phyloP scores from a whole-genome alignment of 2,888 invertebrate genomes.

The Ornithoptera priamus region DNA sequence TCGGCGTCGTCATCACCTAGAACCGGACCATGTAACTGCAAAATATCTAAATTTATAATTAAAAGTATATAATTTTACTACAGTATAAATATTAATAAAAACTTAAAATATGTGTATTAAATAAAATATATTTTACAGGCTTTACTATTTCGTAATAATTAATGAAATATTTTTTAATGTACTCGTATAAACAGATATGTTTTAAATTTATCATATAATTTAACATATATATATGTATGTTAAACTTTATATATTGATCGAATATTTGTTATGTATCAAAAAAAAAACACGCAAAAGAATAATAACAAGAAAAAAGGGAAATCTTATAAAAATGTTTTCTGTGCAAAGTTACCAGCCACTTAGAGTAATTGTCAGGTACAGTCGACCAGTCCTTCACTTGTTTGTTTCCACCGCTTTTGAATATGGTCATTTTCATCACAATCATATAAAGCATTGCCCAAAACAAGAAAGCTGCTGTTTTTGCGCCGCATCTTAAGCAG shows the following conservation, averaged over 20 bases:
- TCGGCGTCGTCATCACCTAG: constrained; percentile 59
- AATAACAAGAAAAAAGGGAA: neutral
- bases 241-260: neutral
- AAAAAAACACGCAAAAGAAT: neutral
- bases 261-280: neutral
- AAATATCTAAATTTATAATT: constrained; percentile 10
- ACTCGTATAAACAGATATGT: neutral
- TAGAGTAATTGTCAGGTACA: constrained; percentile 72
- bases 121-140: neutral
- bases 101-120: neutral
- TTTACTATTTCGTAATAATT: neutral
- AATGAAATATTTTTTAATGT: neutral
- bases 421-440: constrained; percentile 74
- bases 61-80: neutral
- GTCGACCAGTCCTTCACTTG: constrained; percentile 63
- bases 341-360: constrained; percentile 63
- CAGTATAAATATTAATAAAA: neutral
- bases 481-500: constrained; percentile 70
- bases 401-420: constrained; percentile 61
- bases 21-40: constrained; percentile 66
- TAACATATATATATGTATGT: neutral
- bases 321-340: constrained; percentile 12
- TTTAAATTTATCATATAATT: neutral
- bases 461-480: constrained; percentile 70
- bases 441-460: constrained; percentile 72